Percentiles rank a stretch among this genome's conserved stretches.
Conservation (phyloP, 2,113 vertebrate genomes). For the Oreochromis tanganicae region DNA sequence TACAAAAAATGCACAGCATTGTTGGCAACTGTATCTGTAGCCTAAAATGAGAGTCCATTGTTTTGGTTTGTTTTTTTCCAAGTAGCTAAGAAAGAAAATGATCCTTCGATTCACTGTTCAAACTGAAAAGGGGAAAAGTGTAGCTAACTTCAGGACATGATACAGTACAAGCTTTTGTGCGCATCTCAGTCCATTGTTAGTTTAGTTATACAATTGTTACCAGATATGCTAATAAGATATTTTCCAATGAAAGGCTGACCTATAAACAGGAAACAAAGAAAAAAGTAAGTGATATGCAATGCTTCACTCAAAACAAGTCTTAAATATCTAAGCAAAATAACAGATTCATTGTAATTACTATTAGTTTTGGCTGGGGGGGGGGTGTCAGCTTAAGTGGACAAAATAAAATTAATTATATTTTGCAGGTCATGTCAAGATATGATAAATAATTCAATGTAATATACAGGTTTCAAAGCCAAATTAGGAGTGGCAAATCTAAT, state of each 20-base stretch:
- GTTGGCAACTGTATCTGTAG: neutral
- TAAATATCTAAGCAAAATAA: neutral
- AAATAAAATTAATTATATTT: neutral
- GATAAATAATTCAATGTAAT: neutral
- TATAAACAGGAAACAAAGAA: neutral
- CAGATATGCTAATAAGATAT: neutral
- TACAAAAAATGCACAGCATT: neutral
- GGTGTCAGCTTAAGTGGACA: neutral
- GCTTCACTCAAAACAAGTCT: neutral
- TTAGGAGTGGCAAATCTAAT: neutral
- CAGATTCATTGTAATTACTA: neutral
- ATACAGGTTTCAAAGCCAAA: neutral
- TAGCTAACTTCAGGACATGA: neutral
- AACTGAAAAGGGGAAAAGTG: neutral
- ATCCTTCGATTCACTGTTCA: neutral
- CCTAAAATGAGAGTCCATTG: neutral
- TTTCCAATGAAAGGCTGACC: neutral
- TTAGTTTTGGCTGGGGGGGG: too few relatives aligned
- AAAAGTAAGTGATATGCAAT: neutral
- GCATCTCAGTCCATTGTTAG: constrained; percentile 6
- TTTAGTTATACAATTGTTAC: neutral
- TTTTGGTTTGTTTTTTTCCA: neutral
- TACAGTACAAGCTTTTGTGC: neutral
- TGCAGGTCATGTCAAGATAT: neutral
- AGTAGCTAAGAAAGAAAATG: neutral